Evolutionary conservation across 2,888 invertebrate genomes (phyloP), one percentile per base, ranked within the genome.

Genomic region (Calameuta idolon): DNA sequence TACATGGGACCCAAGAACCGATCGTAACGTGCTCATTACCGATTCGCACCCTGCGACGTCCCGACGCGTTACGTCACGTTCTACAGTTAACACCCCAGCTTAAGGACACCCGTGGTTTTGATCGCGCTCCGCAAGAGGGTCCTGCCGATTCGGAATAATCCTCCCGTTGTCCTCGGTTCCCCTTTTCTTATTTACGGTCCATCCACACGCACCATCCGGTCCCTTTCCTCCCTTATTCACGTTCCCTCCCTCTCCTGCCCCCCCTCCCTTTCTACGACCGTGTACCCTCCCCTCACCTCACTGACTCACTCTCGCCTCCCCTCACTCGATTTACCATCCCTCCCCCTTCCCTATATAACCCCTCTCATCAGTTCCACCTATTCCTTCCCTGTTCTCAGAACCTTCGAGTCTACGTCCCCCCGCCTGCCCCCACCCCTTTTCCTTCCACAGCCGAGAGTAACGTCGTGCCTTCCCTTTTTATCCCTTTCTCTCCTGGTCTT

Each of bases 111-210:
- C 78, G 76, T 79, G 76, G 76, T 75, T 80, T 79, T 79, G 81
- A 79, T 81, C 79, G 73, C 78, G 76, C 71, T 77, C 79, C 79
- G 80, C 79, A 79, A 79, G 78, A 79, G 90, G 92, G 75, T 78
- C 77, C 77, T 73, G 73, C 76, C 89, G 91, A 91, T 92, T 91
- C 91, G 92, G 87, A 92, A 92, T 92, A 92, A 92, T 89, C 86
- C 83, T 82, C 80, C 79, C 75, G 79, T 78, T 80, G 84, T 79
- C 82, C 81, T 79, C 83, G 81, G 79, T 78, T 80, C 83, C 83
- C 83, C 85, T 86, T 87, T 83, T 83, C 82, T 86, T 85, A 74
- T 74, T 74, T 74, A 74, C 74, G 74, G 35, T 35, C 23, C 74
- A n/a, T 74, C 74, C 74, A 31, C 69, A 69, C 75, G 37, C 31